These are phyloP conservation scores for Pycnomerus fuliginosus DNA, from an alignment of 2,888 invertebrate species.

Conservation along the genomic window DNA sequence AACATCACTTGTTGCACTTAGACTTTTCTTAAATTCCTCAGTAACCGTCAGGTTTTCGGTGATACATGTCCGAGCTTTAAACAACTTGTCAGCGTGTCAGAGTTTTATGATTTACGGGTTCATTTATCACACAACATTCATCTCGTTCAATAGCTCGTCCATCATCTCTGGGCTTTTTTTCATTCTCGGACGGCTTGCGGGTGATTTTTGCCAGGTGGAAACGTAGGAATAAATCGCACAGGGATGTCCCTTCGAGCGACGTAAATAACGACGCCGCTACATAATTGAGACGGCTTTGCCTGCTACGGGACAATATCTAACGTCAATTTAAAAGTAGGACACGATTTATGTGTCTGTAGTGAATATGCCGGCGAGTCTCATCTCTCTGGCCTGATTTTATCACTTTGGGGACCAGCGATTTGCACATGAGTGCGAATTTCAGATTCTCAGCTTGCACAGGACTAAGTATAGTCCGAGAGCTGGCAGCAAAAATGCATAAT, in stretches of 20 bases:
- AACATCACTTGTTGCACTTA: too few species aligned
- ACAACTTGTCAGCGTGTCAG: slow-evolving; percentile 36
- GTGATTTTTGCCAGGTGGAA: slow-evolving; percentile 12
- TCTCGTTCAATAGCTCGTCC: slow-evolving; percentile 41
- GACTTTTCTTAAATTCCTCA: too few species aligned
- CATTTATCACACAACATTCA: slow-evolving; percentile 38
- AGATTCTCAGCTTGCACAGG: too few species aligned
- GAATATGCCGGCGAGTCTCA: slow-evolving; percentile 3
- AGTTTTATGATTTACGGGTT: slow-evolving; percentile 38
- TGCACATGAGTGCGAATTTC: not conserved
- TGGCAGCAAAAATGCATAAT: too few species aligned
- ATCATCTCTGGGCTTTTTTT: slow-evolving; percentile 33
- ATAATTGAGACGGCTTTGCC: slow-evolving; percentile 3
- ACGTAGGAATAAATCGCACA: too few species aligned
- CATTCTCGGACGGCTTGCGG: too few species aligned
- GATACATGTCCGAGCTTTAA: slow-evolving; percentile 35
- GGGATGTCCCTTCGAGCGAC: too few species aligned
- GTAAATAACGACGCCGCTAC: too few species aligned
- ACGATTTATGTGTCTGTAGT: slow-evolving; percentile 3
- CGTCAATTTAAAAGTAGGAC: slow-evolving; percentile 2
- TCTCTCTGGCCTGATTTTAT: slow-evolving; percentile 4
- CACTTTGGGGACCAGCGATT: slow-evolving; percentile 1
- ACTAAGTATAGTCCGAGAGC: too few species aligned
- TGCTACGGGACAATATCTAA: slow-evolving; percentile 4
- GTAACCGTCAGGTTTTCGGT: slow-evolving; percentile 14